Evolutionary conservation across 2,888 invertebrate species (phyloP), one percentile per base, ranked within the genome.

Genomic region (Perizoma affinitatum): DNA sequence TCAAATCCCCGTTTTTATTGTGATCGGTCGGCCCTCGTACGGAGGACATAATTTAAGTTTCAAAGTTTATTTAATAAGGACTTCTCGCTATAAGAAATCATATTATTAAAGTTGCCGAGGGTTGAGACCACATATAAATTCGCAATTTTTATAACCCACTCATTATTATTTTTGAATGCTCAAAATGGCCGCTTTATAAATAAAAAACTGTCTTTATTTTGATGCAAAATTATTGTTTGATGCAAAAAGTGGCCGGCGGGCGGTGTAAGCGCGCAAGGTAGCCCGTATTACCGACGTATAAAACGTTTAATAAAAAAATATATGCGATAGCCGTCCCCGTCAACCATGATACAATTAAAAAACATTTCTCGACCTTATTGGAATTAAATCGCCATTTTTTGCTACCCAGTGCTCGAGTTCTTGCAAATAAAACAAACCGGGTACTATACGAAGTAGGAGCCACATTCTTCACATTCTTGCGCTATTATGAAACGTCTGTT

Each of bases 1-100:
- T 89, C 90, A 86, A 89, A 92, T 92, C 90, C 90, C 82, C 79
- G 81, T 86, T 88, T 92, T 92, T 92, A 92, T 92, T 85, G 85
- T 82, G 81, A 82, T 80, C 83, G 78, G 79, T 69, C 79, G 80
- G 72, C 66, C 80, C 75, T 75, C 75, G 79, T 76, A 74, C 77
- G 75, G 81, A 74, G 82, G 85, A 85, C 87, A 88, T 87, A 83
- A 88, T 87, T 90, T 88, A 85, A 82, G 80, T 83, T 86, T 83
- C 86, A 87, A 88, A 89, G 84, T 88, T 88, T 88, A 89, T 88
- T 90, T 89, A 88, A 88, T 86, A 89, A 86, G 84, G 79, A 82
- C 69, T 84, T 83, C 80, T 82, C 80, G 84, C 83, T 78, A 84
- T 84, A 88, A 85, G 89, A 88, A 87, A 87, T 87, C 87, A 86